A percentile compares a stretch with the other conserved stretches of the same genome.
Conservation (phyloP, 1,140 invertebrate species). For the Colletes latitarsis region DNA sequence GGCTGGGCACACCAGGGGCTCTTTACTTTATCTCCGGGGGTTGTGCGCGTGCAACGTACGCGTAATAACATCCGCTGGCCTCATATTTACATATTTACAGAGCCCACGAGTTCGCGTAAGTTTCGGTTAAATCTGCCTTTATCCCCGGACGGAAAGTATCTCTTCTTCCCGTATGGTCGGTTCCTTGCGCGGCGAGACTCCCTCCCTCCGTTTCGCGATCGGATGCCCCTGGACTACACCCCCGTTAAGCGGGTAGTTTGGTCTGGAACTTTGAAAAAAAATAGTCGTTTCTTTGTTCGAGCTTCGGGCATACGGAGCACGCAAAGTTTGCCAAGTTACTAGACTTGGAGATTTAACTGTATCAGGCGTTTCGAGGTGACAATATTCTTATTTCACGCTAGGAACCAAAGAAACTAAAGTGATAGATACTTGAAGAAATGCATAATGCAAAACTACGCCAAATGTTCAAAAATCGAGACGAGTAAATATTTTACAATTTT, state of each 20-base stretch:
- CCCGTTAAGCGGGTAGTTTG: constrained; percentile 9
- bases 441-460: no score
- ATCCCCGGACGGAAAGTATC: constrained; percentile 52
- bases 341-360: no score
- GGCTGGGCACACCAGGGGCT: not conserved
- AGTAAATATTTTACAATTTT: no score
- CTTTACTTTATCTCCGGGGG: constrained; percentile 34
- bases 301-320: no score
- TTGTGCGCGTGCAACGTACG: constrained; percentile 43
- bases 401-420: no score
- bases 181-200: no score
- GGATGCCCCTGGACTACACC: not conserved
- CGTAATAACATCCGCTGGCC: constrained; percentile 68
- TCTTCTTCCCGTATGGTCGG: constrained; percentile 20
- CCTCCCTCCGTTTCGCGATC: constrained; percentile 9
- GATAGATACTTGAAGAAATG: no score
- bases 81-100: constrained; percentile 72
- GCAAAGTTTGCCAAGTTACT: no score
- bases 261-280: constrained; percentile 9
- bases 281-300: no score
- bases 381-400: no score
- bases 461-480: no score
- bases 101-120: constrained; percentile 68
- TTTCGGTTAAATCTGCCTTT: constrained; percentile 70
- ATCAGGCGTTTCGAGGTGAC: no score